Evolutionary conservation across 35 echinoderm and acorn worm genomes (phyloP).

Genomic region (Acanthaster planci): DNA sequence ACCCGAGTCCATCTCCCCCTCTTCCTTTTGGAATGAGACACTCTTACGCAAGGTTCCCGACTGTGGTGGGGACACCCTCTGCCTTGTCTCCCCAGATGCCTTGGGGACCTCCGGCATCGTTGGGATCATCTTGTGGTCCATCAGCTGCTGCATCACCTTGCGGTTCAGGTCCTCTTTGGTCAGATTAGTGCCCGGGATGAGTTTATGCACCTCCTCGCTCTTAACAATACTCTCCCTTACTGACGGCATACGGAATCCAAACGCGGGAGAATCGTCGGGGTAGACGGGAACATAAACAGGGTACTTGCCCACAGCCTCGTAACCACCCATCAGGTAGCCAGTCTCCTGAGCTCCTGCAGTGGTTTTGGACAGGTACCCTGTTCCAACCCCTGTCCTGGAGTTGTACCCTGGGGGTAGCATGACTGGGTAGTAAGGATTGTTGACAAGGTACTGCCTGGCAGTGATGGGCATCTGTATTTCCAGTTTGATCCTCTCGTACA

Average conservation of each 20-base stretch:
- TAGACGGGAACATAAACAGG: slow-evolving; percentile 53
- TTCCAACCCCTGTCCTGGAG: background rate
- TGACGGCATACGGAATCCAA: background rate
- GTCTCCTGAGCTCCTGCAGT: background rate
- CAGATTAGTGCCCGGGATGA: slow-evolving; percentile 86
- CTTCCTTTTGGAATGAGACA: slow-evolving; percentile 45
- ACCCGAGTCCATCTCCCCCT: slow-evolving; percentile 50
- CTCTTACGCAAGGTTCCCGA: slow-evolving; percentile 40
- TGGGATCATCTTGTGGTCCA: slow-evolving; percentile 72
- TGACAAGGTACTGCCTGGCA: slow-evolving; percentile 62
- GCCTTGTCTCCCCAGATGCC: background rate
- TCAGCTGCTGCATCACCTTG: slow-evolving; percentile 87
- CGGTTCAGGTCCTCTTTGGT: slow-evolving; percentile 78
- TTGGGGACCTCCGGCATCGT: background rate
- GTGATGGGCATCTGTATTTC: slow-evolving; percentile 90
- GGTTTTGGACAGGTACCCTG: background rate
- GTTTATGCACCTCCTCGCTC: slow-evolving; percentile 51
- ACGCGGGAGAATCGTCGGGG: background rate
- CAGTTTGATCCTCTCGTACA: slow-evolving; percentile 78
- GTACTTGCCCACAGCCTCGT: slow-evolving; percentile 9
- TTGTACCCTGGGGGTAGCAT: slow-evolving; percentile 49
- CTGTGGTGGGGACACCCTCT: background rate
- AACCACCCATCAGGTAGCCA: slow-evolving; percentile 11
- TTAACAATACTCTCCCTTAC: slow-evolving; percentile 63
- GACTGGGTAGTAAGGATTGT: slow-evolving; percentile 51